Percentiles rank a stretch among this genome's conserved stretches.
phyloP scores from a whole-genome alignment of 2,888 invertebrate species.

The Empis stercorea region DNA sequence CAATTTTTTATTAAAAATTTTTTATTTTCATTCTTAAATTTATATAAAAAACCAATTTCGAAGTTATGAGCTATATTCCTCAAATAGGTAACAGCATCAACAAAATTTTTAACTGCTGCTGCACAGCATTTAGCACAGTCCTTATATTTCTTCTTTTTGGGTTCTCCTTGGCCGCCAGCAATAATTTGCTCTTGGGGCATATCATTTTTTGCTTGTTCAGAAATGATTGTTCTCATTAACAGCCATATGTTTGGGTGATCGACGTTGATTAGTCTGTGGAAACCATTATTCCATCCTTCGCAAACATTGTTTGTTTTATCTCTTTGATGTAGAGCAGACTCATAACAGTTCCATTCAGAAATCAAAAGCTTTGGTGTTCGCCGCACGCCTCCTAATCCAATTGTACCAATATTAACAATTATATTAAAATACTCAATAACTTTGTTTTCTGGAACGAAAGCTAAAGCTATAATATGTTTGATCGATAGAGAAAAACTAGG shows the following conservation, averaged over 20 bases:
- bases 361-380: background rate
- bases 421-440: background rate
- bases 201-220: background rate
- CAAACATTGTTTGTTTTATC: background rate
- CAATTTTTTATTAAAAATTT: too few relatives aligned
- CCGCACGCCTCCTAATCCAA: background rate
- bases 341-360: background rate
- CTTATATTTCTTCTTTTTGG: background rate
- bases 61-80: too few relatives aligned
- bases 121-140: too few relatives aligned
- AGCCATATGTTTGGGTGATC: background rate
- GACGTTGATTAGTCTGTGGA: background rate
- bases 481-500: background rate
- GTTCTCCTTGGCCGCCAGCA: background rate
- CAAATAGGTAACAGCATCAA: too few relatives aligned
- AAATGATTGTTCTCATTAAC: background rate
- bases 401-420: background rate
- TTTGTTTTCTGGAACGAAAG: background rate
- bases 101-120: too few relatives aligned
- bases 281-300: background rate
- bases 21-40: too few relatives aligned
- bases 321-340: background rate
- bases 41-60: too few relatives aligned
- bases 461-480: background rate
- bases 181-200: background rate